A percentile compares a stretch with the other conserved stretches of the same genome.
phyloP scores from a whole-genome alignment of 2,113 vertebrate genomes.

The Coryphaenoides rupestris region DNA sequence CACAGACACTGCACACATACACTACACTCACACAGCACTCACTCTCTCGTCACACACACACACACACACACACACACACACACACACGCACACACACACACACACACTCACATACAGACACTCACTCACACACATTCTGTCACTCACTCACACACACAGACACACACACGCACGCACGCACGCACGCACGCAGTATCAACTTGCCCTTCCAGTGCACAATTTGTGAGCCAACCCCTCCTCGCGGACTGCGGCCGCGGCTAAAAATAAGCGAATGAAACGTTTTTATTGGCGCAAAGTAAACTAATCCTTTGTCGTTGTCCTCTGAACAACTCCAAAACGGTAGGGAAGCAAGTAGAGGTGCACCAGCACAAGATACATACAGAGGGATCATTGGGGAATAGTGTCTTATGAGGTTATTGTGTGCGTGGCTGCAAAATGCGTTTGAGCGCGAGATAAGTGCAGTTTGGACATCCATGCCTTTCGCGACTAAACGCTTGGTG shows the following conservation, averaged over 20 bases:
- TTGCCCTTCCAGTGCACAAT: conserved; percentile 32
- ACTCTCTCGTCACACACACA: too few species aligned
- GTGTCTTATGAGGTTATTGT: too few species aligned
- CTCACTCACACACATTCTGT: too few species aligned
- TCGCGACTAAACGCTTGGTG: too few species aligned
- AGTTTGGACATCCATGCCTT: too few species aligned
- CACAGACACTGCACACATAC: too few species aligned
- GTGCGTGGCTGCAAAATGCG: too few species aligned
- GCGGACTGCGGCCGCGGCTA: conserved; percentile 42
- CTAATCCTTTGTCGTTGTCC: conserved; percentile 86
- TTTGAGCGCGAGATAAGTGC: too few species aligned
- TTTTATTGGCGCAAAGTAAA: conserved; percentile 74
- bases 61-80: not conserved
- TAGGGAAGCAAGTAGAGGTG: too few species aligned
- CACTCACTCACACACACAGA: conserved; percentile 1
- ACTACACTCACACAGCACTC: too few species aligned
- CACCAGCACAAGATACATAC: too few species aligned
- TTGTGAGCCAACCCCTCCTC: conserved; percentile 21
- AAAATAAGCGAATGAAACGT: conserved; percentile 77
- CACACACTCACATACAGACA: too few species aligned
- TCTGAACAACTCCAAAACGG: conserved; percentile 78
- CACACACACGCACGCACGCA: not conserved
- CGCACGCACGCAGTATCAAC: conserved; percentile 1
- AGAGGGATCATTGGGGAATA: conserved; percentile 50
- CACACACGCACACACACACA: not conserved